phyloP scores from a whole-genome alignment of 2,888 invertebrate species.

The Drosophila sordidula region DNA sequence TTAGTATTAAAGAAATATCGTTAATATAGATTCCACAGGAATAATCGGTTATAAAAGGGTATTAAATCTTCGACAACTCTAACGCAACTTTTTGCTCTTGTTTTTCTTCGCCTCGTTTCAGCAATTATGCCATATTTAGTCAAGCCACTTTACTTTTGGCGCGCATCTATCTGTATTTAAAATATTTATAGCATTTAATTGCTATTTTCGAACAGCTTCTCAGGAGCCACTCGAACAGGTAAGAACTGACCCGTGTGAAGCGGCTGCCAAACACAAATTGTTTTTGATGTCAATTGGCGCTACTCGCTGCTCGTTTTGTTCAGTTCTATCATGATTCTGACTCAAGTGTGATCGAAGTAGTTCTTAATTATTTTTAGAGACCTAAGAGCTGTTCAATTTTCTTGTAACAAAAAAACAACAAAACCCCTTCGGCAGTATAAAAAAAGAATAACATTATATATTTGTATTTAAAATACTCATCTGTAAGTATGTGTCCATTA shows the following conservation, averaged over 20 bases:
- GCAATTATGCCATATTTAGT: slow-evolving; percentile 64
- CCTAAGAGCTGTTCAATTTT: not conserved
- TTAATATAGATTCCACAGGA: too few species aligned
- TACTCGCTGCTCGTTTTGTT: slow-evolving; percentile 1
- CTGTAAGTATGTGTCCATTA: too few species aligned
- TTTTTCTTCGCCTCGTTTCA: slow-evolving; percentile 6
- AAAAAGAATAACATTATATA: too few species aligned
- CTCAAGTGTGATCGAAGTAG: slow-evolving; percentile 9
- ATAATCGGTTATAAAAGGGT: not conserved
- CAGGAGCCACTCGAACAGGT: slow-evolving; percentile 27
- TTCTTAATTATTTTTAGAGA: slow-evolving; percentile 3
- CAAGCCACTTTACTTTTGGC: slow-evolving; percentile 26
- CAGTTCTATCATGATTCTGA: slow-evolving; percentile 6
- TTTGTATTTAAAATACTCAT: too few species aligned
- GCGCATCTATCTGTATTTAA: slow-evolving; percentile 6
- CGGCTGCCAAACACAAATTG: slow-evolving; percentile 14
- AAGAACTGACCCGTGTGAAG: slow-evolving; percentile 1
- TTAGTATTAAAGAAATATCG: too few species aligned
- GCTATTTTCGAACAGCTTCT: slow-evolving; percentile 64
- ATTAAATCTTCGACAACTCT: not conserved
- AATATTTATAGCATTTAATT: slow-evolving; percentile 68
- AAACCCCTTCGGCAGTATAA: too few species aligned
- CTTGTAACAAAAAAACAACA: not conserved
- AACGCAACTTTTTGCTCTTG: not conserved
- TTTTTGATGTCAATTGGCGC: slow-evolving; percentile 22